Evolutionary conservation across 2,888 invertebrate species (phyloP), one percentile per base, ranked within the genome.

Genomic region (Napeogenes inachia): DNA sequence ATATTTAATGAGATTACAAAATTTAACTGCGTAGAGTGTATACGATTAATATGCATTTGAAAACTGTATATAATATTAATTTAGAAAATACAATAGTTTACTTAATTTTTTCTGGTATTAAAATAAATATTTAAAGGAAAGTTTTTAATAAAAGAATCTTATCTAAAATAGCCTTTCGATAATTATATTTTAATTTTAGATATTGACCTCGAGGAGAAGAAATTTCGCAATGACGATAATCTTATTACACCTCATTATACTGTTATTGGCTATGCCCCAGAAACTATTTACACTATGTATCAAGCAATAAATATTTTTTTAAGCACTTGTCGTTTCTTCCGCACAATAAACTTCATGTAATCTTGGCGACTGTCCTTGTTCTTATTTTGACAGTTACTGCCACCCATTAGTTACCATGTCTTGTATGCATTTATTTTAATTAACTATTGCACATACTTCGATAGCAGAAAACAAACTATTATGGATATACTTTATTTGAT

Each of bases 221-320:
- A 21, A 21, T 21, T 21, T 1, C 1, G 21, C 21, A 21, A 21
- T 21, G 55, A 59, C 63, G 38, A 10, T 32, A 59, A 59, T 63
- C 66, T 63, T 61, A 59, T 61, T 63, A 47, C 61, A 63, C 59
- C 59, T 63, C 66, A 63, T 66, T 66, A 66, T 55, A 38, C 54
- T 45, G 42, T 33, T 60, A 13, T 54, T 63, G 63, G 66, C 61
- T 63, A 8, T 66, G 63, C 63, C 66, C 63, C 63, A 66, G 63
- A 66, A 64, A 63, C 59, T 8, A 50, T 61, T 61, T 61, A 50
- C 50, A 50, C 50, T 50, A 50, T 50, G 50, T 50, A 50, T 30
- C 50, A 50, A 50, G 50, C 30, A 50, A 50, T 50, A 30, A 21
- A 30, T 30, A 50, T 30, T 30, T 50, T 50, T 50, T 50, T 50